Evolutionary conservation across 2,888 invertebrate genomes (phyloP), one percentile per base, ranked within the genome.

Genomic region (Acanthosepion esculentum): DNA sequence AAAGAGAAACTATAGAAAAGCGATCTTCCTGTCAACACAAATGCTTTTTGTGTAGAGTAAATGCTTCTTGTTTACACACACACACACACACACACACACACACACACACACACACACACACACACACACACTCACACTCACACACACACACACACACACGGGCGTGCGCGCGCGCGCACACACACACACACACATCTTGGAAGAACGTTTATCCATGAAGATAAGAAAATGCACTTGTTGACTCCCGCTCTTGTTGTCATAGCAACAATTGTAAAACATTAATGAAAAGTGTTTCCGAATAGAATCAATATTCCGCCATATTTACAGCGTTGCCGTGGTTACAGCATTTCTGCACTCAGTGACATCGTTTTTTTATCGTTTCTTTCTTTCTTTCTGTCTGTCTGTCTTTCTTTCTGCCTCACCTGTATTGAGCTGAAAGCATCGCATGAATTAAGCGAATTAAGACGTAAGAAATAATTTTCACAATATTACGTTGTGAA

Each of bases 201-300:
- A 23, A 1, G 20, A 3, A 23, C 26, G 23, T 20, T 7, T 23
- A 1, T 23, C 5, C 59, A 23, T 59, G 59, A 10, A 78, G 33
- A 78, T 78, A 33, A 78, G n/a, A 78, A 78, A 78, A 78, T 78
- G 78, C 78, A 78, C 78, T 78, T 78, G 78, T 33, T 78, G 78
- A 78, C 78, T 33, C 78, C 78, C 18, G n/a, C 18, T 10, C 78
- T 5, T n/a, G 78, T 78, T 78, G 78, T 33, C 78, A 78, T 33
- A n/a, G 78, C 23, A 33, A 78, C 78, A 78, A 78, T 33, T 78
- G 78, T n/a, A 78, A 78, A 78, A 78, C n/a, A 78, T 20, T 78
- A n/a, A n/a, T 78, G n/a, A n/a, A n/a, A 78, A 15, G 78, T 78
- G 78, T 78, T 78, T 18, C n/a, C 78, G 15, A 33, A 33, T 78